These are phyloP conservation scores for Zonitis immaculata DNA, from an alignment of 2,888 invertebrate species.

Conservation along the genomic window DNA sequence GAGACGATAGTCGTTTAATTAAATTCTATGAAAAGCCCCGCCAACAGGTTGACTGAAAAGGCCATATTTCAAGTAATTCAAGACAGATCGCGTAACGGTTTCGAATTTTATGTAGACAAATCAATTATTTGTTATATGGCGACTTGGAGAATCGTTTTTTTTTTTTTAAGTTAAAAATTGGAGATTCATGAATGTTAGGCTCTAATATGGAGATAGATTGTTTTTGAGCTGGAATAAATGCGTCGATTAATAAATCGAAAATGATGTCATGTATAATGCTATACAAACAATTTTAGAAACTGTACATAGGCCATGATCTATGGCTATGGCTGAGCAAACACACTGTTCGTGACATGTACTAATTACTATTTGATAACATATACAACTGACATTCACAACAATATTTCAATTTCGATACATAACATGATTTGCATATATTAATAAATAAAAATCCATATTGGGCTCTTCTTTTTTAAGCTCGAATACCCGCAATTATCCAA, in stretches of 20 bases:
- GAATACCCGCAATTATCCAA: background rate
- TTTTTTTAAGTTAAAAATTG: no score
- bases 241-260: conserved; percentile 25
- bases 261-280: conserved; percentile 25
- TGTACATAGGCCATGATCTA: conserved; percentile 26
- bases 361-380: conserved; percentile 30
- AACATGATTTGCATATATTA: conserved; percentile 16
- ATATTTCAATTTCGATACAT: conserved; percentile 19
- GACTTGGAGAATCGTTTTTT: conserved; percentile 8
- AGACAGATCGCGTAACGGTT: background rate
- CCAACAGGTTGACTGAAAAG: background rate
- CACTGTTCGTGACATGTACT: conserved; percentile 28
- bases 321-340: conserved; percentile 24
- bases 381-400: conserved; percentile 22
- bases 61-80: background rate
- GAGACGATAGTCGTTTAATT: background rate
- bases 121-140: background rate
- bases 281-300: conserved; percentile 26
- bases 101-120: background rate
- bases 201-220: conserved; percentile 5
- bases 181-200: conserved; percentile 13
- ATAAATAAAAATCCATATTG: background rate
- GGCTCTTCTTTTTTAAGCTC: background rate
- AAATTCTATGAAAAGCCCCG: background rate
- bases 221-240: background rate